These are phyloP conservation scores for Aethina tumida DNA, from an alignment of 1,140 invertebrate genomes.

Conservation along the genomic window DNA sequence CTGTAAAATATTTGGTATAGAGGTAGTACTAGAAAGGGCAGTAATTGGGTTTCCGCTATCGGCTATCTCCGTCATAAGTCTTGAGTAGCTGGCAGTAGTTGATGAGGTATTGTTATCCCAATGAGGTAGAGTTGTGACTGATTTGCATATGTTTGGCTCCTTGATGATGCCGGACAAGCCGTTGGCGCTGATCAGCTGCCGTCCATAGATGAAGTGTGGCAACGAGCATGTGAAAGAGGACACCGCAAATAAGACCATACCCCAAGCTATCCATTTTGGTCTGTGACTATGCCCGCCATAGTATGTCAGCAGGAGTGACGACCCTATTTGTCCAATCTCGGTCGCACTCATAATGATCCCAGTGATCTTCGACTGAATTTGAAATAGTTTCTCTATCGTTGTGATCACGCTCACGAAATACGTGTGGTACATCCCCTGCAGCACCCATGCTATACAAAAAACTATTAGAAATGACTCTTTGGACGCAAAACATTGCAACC, in stretches of 20 bases:
- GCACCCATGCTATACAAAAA: constrained; percentile 80
- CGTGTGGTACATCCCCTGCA: constrained; percentile 90
- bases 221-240: constrained; percentile 80
- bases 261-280: constrained; percentile 92
- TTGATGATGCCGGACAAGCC: constrained; percentile 36
- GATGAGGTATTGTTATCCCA: constrained; percentile 4
- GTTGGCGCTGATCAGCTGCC: constrained; percentile 56
- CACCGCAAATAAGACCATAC: constrained; percentile 81
- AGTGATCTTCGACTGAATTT: constrained; percentile 90
- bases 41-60: too few relatives aligned
- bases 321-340: constrained; percentile 89
- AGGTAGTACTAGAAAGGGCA: too few relatives aligned
- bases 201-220: constrained; percentile 72
- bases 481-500: constrained; percentile 71
- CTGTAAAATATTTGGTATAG: constrained; percentile 32
- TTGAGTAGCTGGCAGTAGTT: too few relatives aligned
- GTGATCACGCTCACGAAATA: constrained; percentile 96
- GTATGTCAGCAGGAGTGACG: constrained; percentile 81
- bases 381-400: constrained; percentile 92
- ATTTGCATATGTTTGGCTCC: constrained; percentile 30
- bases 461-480: constrained; percentile 80
- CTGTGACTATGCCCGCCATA: constrained; percentile 88
- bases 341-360: constrained; percentile 88
- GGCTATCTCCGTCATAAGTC: too few relatives aligned
- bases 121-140: constrained; percentile 12